A percentile compares a stretch with the other conserved stretches of the same genome.
Conservation (phyloP, 2,113 vertebrate species). For the Sapayoa aenigma region DNA sequence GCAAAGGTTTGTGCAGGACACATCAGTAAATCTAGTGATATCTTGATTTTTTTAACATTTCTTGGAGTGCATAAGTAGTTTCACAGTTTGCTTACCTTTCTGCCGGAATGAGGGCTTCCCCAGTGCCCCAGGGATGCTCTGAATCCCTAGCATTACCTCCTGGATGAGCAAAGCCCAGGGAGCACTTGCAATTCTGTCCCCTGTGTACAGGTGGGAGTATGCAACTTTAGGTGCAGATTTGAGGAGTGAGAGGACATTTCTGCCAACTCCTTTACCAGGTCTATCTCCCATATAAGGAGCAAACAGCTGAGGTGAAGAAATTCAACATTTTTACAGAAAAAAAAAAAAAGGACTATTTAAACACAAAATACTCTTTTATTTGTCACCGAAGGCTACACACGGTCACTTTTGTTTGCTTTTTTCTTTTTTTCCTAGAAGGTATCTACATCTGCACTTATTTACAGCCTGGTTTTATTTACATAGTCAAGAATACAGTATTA, state of each 20-base stretch:
- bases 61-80: not conserved
- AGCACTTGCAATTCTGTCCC: not conserved
- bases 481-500: constrained; percentile 89
- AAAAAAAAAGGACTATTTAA: constrained; percentile 66
- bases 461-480: constrained; percentile 96
- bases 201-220: accelerated
- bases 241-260: not conserved
- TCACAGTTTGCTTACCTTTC: not conserved
- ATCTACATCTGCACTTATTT: constrained; percentile 98
- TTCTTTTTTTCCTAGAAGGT: constrained; percentile 86
- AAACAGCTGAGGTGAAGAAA: not conserved
- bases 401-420: constrained; percentile 83
- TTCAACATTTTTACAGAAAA: not conserved
- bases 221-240: not conserved
- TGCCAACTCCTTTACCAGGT: not conserved
- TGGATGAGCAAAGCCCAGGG: not conserved
- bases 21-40: not conserved
- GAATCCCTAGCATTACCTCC: not conserved
- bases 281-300: not conserved
- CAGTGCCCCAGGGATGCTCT: not conserved
- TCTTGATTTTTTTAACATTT: not conserved
- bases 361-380: constrained; percentile 99
- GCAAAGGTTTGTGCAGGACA: not conserved
- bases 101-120: not conserved
- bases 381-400: constrained; percentile 95